A percentile compares a stretch with the other conserved stretches of the same genome.
phyloP scores from a whole-genome alignment of 2,113 vertebrate genomes.

The Tachycineta bicolor region DNA sequence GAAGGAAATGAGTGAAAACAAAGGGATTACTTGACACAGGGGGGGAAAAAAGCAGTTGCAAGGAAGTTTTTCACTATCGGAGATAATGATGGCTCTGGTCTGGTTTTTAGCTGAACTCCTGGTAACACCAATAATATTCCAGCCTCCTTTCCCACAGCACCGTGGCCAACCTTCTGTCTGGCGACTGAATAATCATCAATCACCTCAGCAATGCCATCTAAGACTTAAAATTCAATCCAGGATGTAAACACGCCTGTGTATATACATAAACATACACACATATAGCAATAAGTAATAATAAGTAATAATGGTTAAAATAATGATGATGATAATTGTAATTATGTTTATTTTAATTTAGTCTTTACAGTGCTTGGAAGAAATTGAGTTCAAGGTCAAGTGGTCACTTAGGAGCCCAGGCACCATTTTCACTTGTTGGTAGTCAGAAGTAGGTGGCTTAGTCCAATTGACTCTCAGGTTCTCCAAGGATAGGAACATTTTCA shows the following conservation, averaged over 20 bases:
- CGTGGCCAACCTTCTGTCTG: neutral
- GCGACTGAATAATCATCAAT: neutral
- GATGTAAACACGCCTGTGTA: rapidly evolving
- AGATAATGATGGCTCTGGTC: neutral
- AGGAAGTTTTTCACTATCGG: neutral
- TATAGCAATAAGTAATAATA: neutral
- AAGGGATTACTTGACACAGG: neutral
- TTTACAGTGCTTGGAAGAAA: neutral
- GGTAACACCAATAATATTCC: neutral
- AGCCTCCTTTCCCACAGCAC: neutral
- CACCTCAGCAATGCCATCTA: neutral
- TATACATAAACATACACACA: rapidly evolving
- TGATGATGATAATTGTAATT: neutral
- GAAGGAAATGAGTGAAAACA: neutral
- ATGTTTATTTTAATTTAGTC: neutral
- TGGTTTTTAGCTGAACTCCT: neutral
- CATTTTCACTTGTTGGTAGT: neutral
- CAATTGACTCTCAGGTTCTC: neutral
- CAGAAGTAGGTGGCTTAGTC: neutral
- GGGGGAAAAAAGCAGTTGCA: neutral
- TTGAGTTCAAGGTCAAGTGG: neutral
- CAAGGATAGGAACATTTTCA: neutral
- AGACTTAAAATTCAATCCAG: neutral
- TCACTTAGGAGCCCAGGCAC: neutral
- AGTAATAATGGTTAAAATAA: neutral